A percentile compares a stretch with the other conserved stretches of the same genome.
Evolutionary conservation across 2,113 vertebrate genomes (phyloP).

Genomic region (Cathartes aura): DNA sequence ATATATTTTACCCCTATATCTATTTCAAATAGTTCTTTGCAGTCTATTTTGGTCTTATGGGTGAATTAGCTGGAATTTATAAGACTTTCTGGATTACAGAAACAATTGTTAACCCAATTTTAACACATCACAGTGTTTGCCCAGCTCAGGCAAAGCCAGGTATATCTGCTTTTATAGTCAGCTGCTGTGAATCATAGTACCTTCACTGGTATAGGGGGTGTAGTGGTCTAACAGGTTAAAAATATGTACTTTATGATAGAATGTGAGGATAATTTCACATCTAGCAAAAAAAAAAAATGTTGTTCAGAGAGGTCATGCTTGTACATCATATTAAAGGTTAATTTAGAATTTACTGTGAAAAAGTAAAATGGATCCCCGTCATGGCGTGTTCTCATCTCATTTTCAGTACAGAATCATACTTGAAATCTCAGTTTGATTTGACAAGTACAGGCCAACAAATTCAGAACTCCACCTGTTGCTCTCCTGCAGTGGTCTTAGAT

Average conservation of each 20-base stretch:
- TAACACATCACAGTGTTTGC: not conserved
- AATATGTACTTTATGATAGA: not conserved
- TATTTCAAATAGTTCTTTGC: not conserved
- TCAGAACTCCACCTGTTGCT: not conserved
- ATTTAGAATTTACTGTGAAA: not conserved
- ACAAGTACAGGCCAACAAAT: not conserved
- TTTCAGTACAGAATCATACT: not conserved
- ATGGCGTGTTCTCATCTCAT: not conserved
- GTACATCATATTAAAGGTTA: not conserved
- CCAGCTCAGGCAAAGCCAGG: not conserved
- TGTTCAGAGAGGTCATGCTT: not conserved
- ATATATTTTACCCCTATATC: not conserved
- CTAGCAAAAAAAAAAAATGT: not conserved
- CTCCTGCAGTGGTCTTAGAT: not conserved
- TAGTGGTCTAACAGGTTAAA: not conserved
- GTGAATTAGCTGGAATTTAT: not conserved
- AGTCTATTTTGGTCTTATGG: not conserved
- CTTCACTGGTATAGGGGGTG: not conserved
- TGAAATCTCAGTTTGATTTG: not conserved
- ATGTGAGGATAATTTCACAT: not conserved
- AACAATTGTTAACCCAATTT: not conserved
- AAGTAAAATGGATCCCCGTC: not conserved
- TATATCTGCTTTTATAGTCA: not conserved
- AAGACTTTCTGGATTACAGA: not conserved
- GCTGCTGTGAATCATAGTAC: not conserved